These are phyloP conservation scores for Acanthosoma haemorrhoidale DNA, from an alignment of 2,888 invertebrate genomes.

Conservation along the genomic window DNA sequence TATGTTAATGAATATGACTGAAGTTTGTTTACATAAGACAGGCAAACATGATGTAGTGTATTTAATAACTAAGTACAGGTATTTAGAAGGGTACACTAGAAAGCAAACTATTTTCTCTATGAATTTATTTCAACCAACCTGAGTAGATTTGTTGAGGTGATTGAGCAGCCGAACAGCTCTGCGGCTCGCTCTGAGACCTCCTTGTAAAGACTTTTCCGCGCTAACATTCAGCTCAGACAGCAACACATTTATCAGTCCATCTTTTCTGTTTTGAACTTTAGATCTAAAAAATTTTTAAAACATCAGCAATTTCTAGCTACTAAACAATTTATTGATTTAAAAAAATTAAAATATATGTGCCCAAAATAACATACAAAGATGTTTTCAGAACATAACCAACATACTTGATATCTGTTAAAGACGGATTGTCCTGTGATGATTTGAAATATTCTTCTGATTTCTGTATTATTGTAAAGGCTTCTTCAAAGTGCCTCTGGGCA, in stretches of 20 bases:
- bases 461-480: conserved; percentile 76
- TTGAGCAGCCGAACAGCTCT: conserved; percentile 80
- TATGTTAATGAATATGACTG: too few relatives aligned
- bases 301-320: background rate
- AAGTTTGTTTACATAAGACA: too few relatives aligned
- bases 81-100: too few relatives aligned
- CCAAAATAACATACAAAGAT: background rate
- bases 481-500: conserved; percentile 92
- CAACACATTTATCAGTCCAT: conserved; percentile 75
- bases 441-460: conserved; percentile 54
- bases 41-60: too few relatives aligned
- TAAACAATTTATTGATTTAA: background rate
- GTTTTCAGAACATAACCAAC: background rate
- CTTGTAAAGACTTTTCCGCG: conserved; percentile 84
- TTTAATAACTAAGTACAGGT: too few relatives aligned
- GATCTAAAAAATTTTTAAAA: conserved; percentile 46
- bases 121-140: conserved; percentile 50
- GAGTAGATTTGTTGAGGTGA: conserved; percentile 63
- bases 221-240: conserved; percentile 83
- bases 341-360: background rate
- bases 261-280: conserved; percentile 62
- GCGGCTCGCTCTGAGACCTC: conserved; percentile 73
- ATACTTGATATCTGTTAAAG: conserved; percentile 37
- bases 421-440: conserved; percentile 13
- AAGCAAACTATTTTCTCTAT: too few relatives aligned